Percentiles rank a stretch among this genome's conserved stretches.
Conservation (phyloP, 2,797 vertebrate species). For the Danio aesculapii region DNA sequence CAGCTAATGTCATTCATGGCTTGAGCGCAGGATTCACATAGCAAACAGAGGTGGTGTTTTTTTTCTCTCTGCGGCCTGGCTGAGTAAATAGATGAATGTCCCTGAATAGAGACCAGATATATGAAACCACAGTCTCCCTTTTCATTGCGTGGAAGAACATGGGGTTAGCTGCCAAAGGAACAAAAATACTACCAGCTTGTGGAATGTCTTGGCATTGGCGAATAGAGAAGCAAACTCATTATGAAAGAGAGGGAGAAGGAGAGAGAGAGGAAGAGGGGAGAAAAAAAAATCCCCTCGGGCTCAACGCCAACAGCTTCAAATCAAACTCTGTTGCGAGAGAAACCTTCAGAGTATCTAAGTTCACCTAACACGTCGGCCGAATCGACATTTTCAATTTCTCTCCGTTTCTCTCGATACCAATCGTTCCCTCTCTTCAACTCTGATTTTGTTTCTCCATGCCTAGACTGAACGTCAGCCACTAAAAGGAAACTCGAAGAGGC, state of each 20-base stretch:
- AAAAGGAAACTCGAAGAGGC: not conserved
- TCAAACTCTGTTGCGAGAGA: slow-evolving; percentile 66
- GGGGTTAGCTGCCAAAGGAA: slow-evolving; percentile 60
- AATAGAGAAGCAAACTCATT: slow-evolving; percentile 65
- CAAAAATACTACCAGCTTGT: slow-evolving; percentile 69
- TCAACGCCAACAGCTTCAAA: slow-evolving; percentile 68
- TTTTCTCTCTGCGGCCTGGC: slow-evolving; percentile 60
- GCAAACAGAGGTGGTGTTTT: slow-evolving; percentile 51
- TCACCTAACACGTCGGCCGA: slow-evolving; percentile 58
- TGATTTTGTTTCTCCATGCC: slow-evolving; percentile 41
- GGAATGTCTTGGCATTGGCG: slow-evolving; percentile 73
- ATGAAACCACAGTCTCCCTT: slow-evolving; percentile 66
- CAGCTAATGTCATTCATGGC: slow-evolving; percentile 65
- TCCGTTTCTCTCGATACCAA: slow-evolving; percentile 33
- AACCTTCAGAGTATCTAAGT: slow-evolving; percentile 65
- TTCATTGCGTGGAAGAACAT: slow-evolving; percentile 62
- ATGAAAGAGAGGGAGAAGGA: slow-evolving; percentile 45
- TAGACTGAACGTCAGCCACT: slow-evolving; percentile 35
- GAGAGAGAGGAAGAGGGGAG: slow-evolving; percentile 57
- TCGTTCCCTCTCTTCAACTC: slow-evolving; percentile 32
- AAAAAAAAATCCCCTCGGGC: slow-evolving; percentile 46
- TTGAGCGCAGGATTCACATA: slow-evolving; percentile 43
- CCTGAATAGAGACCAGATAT: slow-evolving; percentile 68
- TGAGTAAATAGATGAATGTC: slow-evolving; percentile 61
- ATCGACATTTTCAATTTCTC: slow-evolving; percentile 43